Conservation (phyloP, 2,888 invertebrate genomes). For the Ramazzottius varieornatus region DNA sequence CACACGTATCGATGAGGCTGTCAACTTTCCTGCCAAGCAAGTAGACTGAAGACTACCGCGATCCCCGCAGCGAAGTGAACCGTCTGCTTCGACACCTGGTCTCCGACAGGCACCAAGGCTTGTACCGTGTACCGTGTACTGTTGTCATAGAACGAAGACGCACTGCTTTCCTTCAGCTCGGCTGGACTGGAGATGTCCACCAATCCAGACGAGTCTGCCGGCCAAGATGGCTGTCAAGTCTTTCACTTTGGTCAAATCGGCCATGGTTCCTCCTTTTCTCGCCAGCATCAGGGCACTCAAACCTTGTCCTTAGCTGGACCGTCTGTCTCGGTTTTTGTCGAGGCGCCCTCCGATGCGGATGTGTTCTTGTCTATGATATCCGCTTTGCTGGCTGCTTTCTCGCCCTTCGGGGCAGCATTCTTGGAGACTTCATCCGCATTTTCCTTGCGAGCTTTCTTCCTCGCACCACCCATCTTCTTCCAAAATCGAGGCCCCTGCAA, state of each 20-base stretch:
- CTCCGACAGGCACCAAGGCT: constrained; percentile 45
- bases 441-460: too few relatives aligned
- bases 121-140: constrained; percentile 74
- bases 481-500: too few relatives aligned
- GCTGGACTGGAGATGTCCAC: constrained; percentile 69
- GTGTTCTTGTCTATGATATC: constrained; percentile 36
- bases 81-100: constrained; percentile 67
- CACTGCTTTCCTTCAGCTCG: constrained; percentile 82
- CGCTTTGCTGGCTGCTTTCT: constrained; percentile 59
- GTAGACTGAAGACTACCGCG: constrained; percentile 71
- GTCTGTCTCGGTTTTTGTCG: constrained; percentile 15
- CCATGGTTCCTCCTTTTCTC: constrained; percentile 33
- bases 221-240: constrained; percentile 27
- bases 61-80: constrained; percentile 83
- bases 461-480: too few relatives aligned
- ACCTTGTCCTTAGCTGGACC: constrained; percentile 49
- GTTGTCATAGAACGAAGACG: constrained; percentile 72
- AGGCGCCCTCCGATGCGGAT: constrained; percentile 8
- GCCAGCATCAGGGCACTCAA: constrained; percentile 36
- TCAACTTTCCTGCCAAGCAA: constrained; percentile 46
- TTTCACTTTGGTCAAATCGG: constrained; percentile 30
- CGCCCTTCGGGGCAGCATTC: constrained; percentile 73
- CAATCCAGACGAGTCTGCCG: constrained; percentile 36
- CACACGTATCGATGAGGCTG: constrained; percentile 56
- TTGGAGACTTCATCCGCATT: constrained; percentile 34